Evolutionary conservation across 2,797 vertebrate genomes (phyloP).

Genomic region (Coendou prehensilis): DNA sequence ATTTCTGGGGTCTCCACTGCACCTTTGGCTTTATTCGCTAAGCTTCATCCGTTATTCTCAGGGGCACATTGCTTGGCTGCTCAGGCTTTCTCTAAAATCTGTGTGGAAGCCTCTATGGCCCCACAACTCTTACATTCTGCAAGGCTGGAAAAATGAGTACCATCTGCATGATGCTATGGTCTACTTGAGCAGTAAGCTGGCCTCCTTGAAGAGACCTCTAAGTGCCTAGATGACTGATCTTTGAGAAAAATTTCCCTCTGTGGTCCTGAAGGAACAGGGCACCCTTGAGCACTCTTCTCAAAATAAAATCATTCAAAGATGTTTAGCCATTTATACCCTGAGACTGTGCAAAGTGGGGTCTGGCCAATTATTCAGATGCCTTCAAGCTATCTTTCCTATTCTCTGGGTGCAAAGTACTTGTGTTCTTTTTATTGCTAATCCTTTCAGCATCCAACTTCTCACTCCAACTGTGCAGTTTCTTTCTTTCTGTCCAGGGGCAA

Average conservation of each 20-base stretch:
- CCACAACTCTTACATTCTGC: not conserved
- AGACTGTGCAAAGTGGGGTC: not conserved
- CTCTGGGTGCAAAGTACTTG: not conserved
- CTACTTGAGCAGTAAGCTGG: not conserved
- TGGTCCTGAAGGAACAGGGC: not conserved
- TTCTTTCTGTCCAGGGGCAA: not conserved
- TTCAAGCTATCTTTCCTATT: not conserved
- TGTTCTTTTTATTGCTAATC: not conserved
- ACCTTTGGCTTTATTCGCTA: not conserved
- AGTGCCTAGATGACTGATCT: not conserved
- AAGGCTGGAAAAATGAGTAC: not conserved
- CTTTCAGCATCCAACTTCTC: not conserved
- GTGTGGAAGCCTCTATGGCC: not conserved
- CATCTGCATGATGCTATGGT: not conserved
- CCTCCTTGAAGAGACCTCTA: not conserved
- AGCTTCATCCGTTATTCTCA: not conserved
- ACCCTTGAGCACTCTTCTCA: not conserved
- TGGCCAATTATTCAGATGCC: not conserved
- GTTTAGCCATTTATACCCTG: not conserved
- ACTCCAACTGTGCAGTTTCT: not conserved
- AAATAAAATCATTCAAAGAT: not conserved
- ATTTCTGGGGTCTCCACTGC: not conserved
- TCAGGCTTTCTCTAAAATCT: not conserved
- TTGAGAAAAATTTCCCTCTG: not conserved
- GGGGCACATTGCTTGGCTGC: not conserved